phyloP scores from a whole-genome alignment of 1,140 invertebrate species.

The Chelonus insularis region DNA sequence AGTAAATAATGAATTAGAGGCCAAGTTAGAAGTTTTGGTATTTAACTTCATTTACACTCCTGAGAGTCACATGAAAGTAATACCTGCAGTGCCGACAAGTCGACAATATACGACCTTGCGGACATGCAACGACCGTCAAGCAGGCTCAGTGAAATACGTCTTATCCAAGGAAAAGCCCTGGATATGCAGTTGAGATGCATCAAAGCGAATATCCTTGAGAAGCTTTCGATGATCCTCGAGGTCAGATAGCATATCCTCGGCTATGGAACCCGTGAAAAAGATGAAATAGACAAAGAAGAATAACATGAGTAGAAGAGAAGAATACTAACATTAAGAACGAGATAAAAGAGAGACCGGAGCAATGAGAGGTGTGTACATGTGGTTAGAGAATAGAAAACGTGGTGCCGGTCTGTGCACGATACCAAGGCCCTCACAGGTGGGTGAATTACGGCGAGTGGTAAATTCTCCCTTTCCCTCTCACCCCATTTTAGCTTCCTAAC shows the following conservation, averaged over 20 bases:
- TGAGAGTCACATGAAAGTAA: not conserved
- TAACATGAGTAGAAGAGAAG: not conserved
- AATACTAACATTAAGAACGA: not conserved
- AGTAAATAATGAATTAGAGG: not conserved
- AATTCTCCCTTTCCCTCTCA: not conserved
- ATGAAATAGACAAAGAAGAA: not conserved
- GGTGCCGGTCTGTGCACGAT: slow-evolving; percentile 27
- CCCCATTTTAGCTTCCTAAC: not conserved
- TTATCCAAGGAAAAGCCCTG: slow-evolving; percentile 10
- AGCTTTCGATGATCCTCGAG: slow-evolving; percentile 3
- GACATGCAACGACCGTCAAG: slow-evolving; percentile 11
- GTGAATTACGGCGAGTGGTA: slow-evolving; percentile 12
- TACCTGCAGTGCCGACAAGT: not conserved
- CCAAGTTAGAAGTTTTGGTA: not conserved
- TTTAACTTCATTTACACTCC: not conserved
- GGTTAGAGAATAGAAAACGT: not conserved
- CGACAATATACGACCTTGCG: slow-evolving; percentile 8
- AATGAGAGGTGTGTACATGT: not conserved
- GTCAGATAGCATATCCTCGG: not conserved
- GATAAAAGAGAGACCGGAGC: slow-evolving; percentile 1
- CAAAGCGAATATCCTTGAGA: not conserved
- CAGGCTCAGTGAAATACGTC: not conserved
- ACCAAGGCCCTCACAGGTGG: slow-evolving; percentile 21
- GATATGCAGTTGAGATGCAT: slow-evolving; percentile 6
- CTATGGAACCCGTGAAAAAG: not conserved